Percentiles rank a stretch among this genome's conserved stretches.
phyloP scores from a whole-genome alignment of 2,113 vertebrate species.

The Pachyramphus minor region DNA sequence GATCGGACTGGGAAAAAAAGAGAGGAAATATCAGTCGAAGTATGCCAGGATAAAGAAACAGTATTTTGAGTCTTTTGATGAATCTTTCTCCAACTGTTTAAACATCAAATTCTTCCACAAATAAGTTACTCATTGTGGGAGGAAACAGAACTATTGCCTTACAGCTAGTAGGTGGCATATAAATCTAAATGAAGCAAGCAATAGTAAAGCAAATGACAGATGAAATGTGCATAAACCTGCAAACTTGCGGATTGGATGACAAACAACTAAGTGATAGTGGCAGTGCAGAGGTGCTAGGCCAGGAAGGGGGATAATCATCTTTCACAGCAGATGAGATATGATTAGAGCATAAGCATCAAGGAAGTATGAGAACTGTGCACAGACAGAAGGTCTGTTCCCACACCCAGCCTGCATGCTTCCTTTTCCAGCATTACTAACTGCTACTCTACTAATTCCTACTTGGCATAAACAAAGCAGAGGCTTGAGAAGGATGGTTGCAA shows the following conservation, averaged over 20 bases:
- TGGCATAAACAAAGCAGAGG: neutral
- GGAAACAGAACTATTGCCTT: neutral
- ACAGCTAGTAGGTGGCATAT: neutral
- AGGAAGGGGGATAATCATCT: neutral
- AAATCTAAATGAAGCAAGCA: neutral
- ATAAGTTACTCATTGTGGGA: neutral
- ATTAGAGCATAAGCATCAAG: neutral
- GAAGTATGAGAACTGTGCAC: neutral
- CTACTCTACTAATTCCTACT: neutral
- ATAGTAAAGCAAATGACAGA: neutral
- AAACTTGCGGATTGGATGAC: neutral
- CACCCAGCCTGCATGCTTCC: neutral
- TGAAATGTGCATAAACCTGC: neutral
- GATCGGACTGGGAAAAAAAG: neutral
- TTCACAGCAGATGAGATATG: accelerated
- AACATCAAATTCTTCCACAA: neutral
- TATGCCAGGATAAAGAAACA: neutral
- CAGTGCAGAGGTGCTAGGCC: neutral
- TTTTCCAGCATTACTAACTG: neutral
- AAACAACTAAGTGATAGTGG: neutral
- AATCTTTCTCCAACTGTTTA: neutral
- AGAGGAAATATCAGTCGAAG: neutral
- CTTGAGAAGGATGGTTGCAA: neutral
- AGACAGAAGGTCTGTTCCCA: neutral
- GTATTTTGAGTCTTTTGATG: neutral